phyloP scores from a whole-genome alignment of 2,113 vertebrate species.

The Dipodomys stephensi region DNA sequence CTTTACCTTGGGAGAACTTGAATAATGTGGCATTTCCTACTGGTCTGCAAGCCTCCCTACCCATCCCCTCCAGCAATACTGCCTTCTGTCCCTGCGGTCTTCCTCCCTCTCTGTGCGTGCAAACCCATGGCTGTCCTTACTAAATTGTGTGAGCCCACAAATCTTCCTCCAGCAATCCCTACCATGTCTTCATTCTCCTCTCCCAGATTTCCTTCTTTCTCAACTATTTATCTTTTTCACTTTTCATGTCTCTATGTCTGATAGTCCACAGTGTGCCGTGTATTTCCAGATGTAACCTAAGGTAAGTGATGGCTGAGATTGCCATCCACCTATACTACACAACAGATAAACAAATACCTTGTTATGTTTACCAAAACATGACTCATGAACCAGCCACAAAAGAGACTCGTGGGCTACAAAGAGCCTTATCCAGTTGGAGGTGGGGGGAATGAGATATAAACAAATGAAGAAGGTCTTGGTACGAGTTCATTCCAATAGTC shows the following conservation, averaged over 20 bases:
- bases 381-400: background rate
- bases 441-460: background rate
- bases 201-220: background rate
- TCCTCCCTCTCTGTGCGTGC: background rate
- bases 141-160: background rate
- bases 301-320: no score
- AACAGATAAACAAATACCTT: background rate
- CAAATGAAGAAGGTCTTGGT: background rate
- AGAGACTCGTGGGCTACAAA: background rate
- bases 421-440: background rate
- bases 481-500: background rate
- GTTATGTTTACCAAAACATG: background rate
- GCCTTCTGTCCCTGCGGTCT: background rate
- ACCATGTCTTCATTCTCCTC: background rate
- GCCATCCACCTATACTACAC: background rate
- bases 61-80: background rate
- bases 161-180: background rate
- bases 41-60: background rate
- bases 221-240: background rate
- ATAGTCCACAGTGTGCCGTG: background rate
- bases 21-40: background rate
- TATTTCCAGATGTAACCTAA: background rate
- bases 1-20: background rate
- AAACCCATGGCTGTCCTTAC: no score
- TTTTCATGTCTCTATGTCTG: background rate